These are phyloP conservation scores for Leptosomus discolor DNA, from an alignment of 2,113 vertebrate genomes.

Conservation along the genomic window DNA sequence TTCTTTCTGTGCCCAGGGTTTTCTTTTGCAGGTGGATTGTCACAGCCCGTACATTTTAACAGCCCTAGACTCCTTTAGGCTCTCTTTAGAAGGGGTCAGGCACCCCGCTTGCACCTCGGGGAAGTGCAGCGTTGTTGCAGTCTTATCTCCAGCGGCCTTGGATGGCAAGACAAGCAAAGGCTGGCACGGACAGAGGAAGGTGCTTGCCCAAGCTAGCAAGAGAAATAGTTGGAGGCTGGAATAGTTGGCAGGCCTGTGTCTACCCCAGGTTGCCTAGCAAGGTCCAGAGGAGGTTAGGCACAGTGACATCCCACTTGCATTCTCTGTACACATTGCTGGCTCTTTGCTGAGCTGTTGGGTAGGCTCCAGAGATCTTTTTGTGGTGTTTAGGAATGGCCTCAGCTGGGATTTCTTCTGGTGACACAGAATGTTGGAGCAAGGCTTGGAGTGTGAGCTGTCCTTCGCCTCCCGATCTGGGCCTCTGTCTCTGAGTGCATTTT, in stretches of 20 bases:
- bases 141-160: neutral
- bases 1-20: neutral
- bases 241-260: neutral
- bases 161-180: neutral
- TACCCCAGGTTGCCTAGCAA: neutral
- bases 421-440: neutral
- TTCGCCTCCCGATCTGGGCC: neutral
- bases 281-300: neutral
- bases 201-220: neutral
- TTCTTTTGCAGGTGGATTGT: neutral
- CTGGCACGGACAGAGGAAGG: neutral
- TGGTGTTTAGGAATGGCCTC: neutral
- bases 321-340: neutral
- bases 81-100: neutral
- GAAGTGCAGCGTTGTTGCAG: neutral
- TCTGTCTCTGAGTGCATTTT: neutral
- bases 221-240: neutral
- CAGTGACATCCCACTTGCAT: neutral
- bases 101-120: neutral
- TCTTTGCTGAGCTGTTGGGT: neutral
- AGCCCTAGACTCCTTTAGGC: neutral
- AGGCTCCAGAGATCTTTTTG: neutral
- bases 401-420: neutral
- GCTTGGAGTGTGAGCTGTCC: neutral
- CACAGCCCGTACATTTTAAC: neutral